These are phyloP conservation scores for Bombus fervidus DNA, from an alignment of 1,140 invertebrate species.

Conservation along the genomic window DNA sequence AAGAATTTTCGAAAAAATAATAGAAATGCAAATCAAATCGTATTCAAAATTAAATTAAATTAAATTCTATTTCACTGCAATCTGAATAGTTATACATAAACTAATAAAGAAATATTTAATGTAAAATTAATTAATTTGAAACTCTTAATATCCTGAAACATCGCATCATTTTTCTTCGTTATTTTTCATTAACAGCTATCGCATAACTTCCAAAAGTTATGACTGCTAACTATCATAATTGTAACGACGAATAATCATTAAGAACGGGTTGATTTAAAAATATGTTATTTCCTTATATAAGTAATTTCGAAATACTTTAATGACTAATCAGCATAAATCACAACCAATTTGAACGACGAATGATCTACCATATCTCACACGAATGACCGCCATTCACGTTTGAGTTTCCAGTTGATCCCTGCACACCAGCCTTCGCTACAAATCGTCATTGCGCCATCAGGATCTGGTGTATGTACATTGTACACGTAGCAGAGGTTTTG, in stretches of 20 bases:
- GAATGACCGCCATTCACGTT: background rate
- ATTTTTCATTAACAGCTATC: no score
- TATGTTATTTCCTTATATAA: background rate
- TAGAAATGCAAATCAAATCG: background rate
- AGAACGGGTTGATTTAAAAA: no score
- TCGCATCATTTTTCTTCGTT: no score
- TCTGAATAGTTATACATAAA: background rate
- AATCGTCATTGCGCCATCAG: conserved; percentile 65
- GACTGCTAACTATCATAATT: no score
- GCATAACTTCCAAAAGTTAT: no score
- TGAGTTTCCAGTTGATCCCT: conserved; percentile 51
- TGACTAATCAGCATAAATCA: background rate
- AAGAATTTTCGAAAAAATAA: no score
- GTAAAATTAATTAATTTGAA: background rate
- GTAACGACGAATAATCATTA: no score
- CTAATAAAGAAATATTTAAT: background rate
- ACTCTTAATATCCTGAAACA: no score
- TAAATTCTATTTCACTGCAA: background rate
- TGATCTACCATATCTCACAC: background rate
- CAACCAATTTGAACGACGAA: background rate
- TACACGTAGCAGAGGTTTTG: conserved; percentile 41
- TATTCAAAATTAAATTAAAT: no score
- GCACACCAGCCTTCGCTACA: conserved; percentile 41
- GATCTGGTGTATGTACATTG: conserved; percentile 32
- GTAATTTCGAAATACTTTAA: background rate